phyloP scores from a whole-genome alignment of 2,797 vertebrate genomes.

The Carcharodon carcharias region DNA sequence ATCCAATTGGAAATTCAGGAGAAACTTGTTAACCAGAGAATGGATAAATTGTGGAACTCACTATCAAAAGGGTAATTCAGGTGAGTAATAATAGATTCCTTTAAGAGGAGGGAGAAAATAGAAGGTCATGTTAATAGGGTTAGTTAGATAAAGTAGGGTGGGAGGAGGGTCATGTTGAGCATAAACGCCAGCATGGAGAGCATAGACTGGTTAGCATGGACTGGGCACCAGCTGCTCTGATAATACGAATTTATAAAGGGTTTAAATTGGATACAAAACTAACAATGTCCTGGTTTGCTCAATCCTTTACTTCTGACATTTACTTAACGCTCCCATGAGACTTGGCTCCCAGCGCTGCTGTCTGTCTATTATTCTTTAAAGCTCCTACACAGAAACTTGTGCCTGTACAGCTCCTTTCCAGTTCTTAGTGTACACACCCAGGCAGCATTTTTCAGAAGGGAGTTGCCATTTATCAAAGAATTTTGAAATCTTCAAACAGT shows the following conservation, averaged over 20 bases:
- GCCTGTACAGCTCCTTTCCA: no score
- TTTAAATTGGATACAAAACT: conserved; percentile 38
- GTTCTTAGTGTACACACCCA: not conserved
- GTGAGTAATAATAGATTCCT: not conserved
- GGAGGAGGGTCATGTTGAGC: no score
- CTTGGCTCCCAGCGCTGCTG: not conserved
- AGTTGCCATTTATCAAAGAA: not conserved
- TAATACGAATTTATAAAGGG: conserved; percentile 41
- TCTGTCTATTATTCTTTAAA: not conserved
- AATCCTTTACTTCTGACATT: not conserved
- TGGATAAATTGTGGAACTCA: no score
- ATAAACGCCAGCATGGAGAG: no score
- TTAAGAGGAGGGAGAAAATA: no score
- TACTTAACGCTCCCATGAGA: not conserved
- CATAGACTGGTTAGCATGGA: no score
- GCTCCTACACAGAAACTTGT: not conserved
- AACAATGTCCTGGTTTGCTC: not conserved
- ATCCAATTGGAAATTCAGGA: no score
- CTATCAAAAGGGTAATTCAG: no score
- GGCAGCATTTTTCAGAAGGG: not conserved
- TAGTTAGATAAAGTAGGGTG: no score
- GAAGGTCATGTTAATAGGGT: no score
- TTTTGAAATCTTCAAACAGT: not conserved
- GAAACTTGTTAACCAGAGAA: no score
- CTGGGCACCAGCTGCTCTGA: conserved; percentile 49